These are phyloP conservation scores for Tachina lurida DNA, from an alignment of 2,888 invertebrate genomes.

Conservation along the genomic window DNA sequence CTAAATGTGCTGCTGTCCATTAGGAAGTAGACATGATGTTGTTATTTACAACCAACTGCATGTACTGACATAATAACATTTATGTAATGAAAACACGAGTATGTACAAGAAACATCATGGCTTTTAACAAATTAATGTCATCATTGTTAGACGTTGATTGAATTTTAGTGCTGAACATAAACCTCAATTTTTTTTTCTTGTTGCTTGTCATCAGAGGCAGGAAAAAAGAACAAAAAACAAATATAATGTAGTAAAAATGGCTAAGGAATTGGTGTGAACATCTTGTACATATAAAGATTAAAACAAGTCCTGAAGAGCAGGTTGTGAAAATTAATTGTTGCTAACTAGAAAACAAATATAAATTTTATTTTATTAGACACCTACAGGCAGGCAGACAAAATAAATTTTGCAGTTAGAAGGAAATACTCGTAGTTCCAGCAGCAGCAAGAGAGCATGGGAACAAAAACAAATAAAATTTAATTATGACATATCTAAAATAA, in stretches of 20 bases:
- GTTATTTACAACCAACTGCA: constrained; percentile 31
- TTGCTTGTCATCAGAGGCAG: constrained; percentile 6
- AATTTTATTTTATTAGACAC: constrained; percentile 45
- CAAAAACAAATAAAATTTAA: constrained; percentile 9
- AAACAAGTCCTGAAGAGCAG: not conserved
- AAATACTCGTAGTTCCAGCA: not conserved
- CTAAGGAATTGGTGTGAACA: not conserved
- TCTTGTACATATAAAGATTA: not conserved
- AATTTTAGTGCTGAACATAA: constrained; percentile 46
- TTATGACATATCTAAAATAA: not conserved
- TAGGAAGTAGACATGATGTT: constrained; percentile 43
- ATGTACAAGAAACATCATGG: constrained; percentile 30
- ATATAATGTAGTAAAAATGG: not conserved
- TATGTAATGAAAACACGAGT: constrained; percentile 15
- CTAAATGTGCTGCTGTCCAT: constrained; percentile 18
- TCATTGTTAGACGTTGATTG: constrained; percentile 67
- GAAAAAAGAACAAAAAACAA: constrained; percentile 26
- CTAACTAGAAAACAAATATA: constrained; percentile 34
- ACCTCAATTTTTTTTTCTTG: not conserved
- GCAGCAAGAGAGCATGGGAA: not conserved
- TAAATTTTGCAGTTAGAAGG: constrained; percentile 9
- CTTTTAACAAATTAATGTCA: constrained; percentile 66
- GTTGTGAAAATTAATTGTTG: constrained; percentile 55
- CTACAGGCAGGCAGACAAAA: constrained; percentile 18
- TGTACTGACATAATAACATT: constrained; percentile 20